phyloP scores from a whole-genome alignment of 2,113 vertebrate species.

The Redunca redunca region DNA sequence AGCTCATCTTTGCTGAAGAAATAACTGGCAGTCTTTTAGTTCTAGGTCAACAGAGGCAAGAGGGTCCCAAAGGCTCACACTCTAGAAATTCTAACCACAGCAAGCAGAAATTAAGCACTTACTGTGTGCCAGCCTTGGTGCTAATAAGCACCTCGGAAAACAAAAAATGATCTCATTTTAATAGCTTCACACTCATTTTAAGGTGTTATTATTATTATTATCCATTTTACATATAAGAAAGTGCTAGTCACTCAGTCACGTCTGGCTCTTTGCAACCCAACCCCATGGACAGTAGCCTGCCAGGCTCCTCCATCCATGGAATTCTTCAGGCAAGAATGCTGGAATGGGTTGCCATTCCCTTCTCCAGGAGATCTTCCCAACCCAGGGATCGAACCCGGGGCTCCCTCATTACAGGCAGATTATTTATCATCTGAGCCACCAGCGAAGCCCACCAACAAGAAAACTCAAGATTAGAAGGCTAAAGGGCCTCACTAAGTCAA shows the following conservation, averaged over 20 bases:
- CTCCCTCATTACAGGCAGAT: neutral
- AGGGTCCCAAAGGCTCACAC: neutral
- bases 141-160: neutral
- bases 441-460: neutral
- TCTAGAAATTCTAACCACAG: neutral
- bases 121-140: too few species aligned
- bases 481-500: neutral
- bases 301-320: neutral
- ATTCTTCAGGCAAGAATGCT: neutral
- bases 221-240: neutral
- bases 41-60: neutral
- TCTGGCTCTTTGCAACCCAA: neutral
- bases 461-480: neutral
- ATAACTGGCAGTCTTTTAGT: neutral
- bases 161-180: neutral
- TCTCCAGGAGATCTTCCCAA: neutral
- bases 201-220: neutral
- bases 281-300: neutral
- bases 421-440: neutral
- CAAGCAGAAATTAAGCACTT: neutral
- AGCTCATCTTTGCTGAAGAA: neutral
- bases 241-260: neutral
- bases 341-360: neutral
- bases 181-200: neutral
- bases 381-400: rapidly evolving